Evolutionary conservation across 2,113 vertebrate species (phyloP).

Genomic region (Pterocles burchelli): DNA sequence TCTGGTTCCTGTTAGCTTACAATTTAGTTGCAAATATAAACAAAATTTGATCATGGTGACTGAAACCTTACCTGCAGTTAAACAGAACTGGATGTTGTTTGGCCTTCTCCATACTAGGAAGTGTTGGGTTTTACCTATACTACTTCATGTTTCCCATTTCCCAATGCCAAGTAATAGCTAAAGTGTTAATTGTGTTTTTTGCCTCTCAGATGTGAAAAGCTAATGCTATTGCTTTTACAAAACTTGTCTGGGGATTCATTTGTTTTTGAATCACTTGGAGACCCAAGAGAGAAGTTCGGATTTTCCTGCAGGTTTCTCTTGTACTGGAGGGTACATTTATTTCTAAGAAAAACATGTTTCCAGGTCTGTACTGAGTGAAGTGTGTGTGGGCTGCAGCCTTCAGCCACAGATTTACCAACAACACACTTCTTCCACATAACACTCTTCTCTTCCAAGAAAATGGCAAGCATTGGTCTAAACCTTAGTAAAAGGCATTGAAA

Average conservation of each 20-base stretch:
- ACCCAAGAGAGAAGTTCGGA: neutral
- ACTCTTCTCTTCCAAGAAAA: neutral
- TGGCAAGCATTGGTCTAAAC: neutral
- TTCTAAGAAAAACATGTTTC: neutral
- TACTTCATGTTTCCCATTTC: neutral
- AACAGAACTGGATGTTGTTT: neutral
- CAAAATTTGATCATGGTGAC: accelerated
- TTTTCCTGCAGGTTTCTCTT: neutral
- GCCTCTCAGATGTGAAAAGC: neutral
- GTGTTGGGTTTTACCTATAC: neutral
- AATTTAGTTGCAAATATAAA: neutral
- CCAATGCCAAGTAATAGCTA: neutral
- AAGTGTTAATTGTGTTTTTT: neutral
- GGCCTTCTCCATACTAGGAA: neutral
- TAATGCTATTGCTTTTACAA: neutral
- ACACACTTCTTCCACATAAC: neutral
- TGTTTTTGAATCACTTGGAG: neutral
- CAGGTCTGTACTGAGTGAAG: neutral
- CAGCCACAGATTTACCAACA: neutral
- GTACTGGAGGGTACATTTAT: neutral
- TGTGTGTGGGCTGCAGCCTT: neutral
- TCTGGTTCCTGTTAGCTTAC: neutral
- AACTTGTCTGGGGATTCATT: neutral
- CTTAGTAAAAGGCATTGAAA: neutral
- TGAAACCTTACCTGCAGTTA: neutral